Percentiles rank a stretch among this genome's conserved stretches.
phyloP scores from a whole-genome alignment of 2,797 vertebrate species.

The Hapalemur alaotrensis region DNA sequence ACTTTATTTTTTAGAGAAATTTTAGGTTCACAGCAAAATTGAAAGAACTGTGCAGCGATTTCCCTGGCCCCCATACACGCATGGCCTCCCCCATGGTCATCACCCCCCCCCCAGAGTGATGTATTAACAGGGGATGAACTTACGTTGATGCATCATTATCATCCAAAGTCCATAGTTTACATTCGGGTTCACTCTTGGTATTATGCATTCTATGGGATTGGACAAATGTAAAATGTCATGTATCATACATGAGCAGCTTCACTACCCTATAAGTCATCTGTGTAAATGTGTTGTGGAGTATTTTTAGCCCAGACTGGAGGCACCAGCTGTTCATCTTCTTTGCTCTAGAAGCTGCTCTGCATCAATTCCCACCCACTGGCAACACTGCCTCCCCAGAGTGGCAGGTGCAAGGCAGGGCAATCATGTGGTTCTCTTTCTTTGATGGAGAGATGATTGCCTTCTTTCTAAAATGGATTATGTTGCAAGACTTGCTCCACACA shows the following conservation, averaged over 20 bases:
- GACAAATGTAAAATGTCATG: not conserved
- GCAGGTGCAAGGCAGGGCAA: accelerated
- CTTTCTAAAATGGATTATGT: not conserved
- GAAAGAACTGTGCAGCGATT: not conserved
- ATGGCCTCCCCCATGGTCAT: not conserved
- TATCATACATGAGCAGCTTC: not conserved
- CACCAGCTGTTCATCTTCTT: not conserved
- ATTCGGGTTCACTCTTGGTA: not conserved
- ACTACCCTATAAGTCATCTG: not conserved
- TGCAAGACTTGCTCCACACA: not conserved
- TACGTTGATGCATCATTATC: not conserved
- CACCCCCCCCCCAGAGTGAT: too few species aligned
- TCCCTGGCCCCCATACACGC: not conserved
- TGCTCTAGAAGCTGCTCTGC: not conserved
- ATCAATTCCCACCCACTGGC: not conserved
- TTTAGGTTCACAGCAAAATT: not conserved
- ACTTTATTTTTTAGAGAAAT: not conserved
- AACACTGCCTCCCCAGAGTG: not conserved
- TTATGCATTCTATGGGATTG: not conserved
- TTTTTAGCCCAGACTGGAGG: not conserved
- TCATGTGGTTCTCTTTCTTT: not conserved
- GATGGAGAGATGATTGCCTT: not conserved
- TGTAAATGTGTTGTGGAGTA: not conserved
- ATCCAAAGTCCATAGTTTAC: not conserved
- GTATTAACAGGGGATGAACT: not conserved